These are phyloP conservation scores for Danio choprae DNA, from an alignment of 2,797 vertebrate genomes.

Conservation along the genomic window DNA sequence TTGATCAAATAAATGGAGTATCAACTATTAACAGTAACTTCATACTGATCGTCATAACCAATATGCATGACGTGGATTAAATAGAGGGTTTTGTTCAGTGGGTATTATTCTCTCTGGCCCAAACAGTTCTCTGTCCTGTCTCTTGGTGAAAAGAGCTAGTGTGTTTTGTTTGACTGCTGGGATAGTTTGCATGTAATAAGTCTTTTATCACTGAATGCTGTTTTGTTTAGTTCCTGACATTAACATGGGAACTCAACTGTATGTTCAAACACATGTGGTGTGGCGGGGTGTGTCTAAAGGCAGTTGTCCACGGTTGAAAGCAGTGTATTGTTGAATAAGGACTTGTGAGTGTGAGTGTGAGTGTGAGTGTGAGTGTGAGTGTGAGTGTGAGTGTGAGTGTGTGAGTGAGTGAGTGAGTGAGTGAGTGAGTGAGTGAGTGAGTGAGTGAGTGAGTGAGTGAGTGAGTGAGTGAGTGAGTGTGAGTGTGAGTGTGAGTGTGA, in stretches of 20 bases:
- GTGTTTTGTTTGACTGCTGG: constrained; percentile 14
- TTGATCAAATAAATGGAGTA: not conserved
- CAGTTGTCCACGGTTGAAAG: constrained; percentile 11
- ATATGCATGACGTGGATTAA: not conserved
- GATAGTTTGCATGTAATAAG: constrained; percentile 18
- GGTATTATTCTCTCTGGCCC: not conserved
- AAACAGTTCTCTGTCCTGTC: not conserved
- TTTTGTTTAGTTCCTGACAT: constrained; percentile 26
- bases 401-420: constrained; percentile 4
- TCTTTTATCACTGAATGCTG: not conserved
- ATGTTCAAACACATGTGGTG: not conserved
- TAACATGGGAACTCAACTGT: not conserved
- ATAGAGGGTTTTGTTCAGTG: not conserved
- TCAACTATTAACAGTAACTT: not conserved
- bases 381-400: not conserved
- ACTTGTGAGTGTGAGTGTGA: not conserved
- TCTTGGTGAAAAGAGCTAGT: constrained; percentile 9
- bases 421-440: not conserved
- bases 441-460: not conserved
- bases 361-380: constrained; percentile 1
- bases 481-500: not conserved
- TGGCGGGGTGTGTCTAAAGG: not conserved
- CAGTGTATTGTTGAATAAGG: constrained; percentile 1
- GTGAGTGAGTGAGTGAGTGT: not conserved
- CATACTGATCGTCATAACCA: not conserved